Conservation (phyloP, 23 tunicate species). For the Trididemnum miniatum region DNA sequence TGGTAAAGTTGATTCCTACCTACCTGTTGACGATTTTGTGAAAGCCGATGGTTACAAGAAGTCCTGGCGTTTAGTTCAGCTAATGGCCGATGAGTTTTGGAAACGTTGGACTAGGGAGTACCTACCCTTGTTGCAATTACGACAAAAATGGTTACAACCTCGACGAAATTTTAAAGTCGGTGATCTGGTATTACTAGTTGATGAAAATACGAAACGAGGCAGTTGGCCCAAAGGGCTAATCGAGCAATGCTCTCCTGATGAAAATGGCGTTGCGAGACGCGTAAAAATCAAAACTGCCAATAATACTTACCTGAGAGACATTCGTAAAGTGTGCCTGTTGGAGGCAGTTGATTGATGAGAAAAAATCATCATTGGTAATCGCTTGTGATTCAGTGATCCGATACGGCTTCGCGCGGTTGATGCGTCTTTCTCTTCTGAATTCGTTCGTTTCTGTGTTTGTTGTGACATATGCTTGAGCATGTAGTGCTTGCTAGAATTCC, state of each 20-base stretch:
- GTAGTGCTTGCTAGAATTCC: no score
- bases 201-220: constrained; percentile 29
- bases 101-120: constrained; percentile 19
- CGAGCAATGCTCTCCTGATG: constrained; percentile 18
- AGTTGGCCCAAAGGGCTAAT: constrained; percentile 41
- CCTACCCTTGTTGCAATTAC: constrained; percentile 28
- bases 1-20: constrained; percentile 7
- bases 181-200: constrained; percentile 22
- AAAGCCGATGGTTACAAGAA: constrained; percentile 35
- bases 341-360: neutral
- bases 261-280: constrained; percentile 19
- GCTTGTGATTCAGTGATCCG: neutral
- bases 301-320: constrained; percentile 2
- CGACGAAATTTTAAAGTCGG: constrained; percentile 25
- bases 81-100: constrained; percentile 26
- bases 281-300: constrained; percentile 2
- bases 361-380: neutral
- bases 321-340: constrained; percentile 16
- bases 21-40: constrained; percentile 29
- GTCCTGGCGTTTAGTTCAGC: constrained; percentile 16
- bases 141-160: constrained; percentile 39
- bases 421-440: no score
- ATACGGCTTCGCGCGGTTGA: neutral
- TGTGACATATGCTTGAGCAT: neutral
- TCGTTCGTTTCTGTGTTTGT: neutral